Evolutionary conservation across 1,140 invertebrate genomes (phyloP).

Genomic region (Melitaea cinxia): DNA sequence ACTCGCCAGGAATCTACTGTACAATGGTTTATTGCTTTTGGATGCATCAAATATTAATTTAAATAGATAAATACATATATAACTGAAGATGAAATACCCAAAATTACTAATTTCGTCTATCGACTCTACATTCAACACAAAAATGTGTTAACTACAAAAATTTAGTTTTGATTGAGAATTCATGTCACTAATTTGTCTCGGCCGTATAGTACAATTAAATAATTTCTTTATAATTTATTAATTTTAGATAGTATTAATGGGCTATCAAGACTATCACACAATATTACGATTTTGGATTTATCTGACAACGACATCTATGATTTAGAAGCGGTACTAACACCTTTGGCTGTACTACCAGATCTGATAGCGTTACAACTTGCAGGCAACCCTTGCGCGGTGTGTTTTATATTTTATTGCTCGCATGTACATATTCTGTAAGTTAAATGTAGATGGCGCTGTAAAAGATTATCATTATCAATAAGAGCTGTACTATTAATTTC

Average conservation of each 20-base stretch:
- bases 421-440: slow-evolving; percentile 6
- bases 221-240: slow-evolving; percentile 8
- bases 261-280: slow-evolving; percentile 42
- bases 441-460: slow-evolving; percentile 49
- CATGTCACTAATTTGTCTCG: too few relatives aligned
- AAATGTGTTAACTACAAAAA: too few relatives aligned
- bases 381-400: slow-evolving; percentile 82
- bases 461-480: neutral
- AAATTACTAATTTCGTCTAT: too few relatives aligned
- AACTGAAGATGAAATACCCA: too few relatives aligned
- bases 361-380: slow-evolving; percentile 70
- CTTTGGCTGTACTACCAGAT: slow-evolving; percentile 56
- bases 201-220: too few relatives aligned
- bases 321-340: slow-evolving; percentile 64
- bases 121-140: too few relatives aligned
- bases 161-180: too few relatives aligned
- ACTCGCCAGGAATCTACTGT: slow-evolving; percentile 53
- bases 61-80: too few relatives aligned
- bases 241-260: slow-evolving; percentile 46
- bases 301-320: slow-evolving; percentile 82
- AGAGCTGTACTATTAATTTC: too few relatives aligned
- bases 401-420: neutral
- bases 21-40: too few relatives aligned
- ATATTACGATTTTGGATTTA: slow-evolving; percentile 73
- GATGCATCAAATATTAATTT: too few relatives aligned